Evolutionary conservation across 2,113 vertebrate genomes (phyloP), one percentile per base, ranked within the genome.

Genomic region (Rhagologus leucostigma): DNA sequence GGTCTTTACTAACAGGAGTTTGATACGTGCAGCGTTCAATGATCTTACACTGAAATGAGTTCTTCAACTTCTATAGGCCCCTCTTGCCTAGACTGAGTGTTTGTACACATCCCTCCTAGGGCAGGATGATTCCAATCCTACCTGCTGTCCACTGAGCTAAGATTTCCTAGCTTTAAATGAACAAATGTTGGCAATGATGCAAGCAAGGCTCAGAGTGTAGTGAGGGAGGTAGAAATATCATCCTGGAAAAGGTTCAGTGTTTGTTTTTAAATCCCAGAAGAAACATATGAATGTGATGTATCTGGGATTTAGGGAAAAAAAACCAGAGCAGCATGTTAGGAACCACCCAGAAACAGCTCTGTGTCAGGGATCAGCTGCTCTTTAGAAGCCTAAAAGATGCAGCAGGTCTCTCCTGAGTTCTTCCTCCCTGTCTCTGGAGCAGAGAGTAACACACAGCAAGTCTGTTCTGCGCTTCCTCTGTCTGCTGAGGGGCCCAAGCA

Each of bases 311-410:
- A 68, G 56, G 24, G 42, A 8, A 52, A 67, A 35, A 33, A 44
- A 44, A 3, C 30, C 37, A 90, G 60, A 95, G 81, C 85, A 85
- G 82, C 64, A 41, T 71, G 84, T 81, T 78, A 86, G 83, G 79
- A 96, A 78, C 41, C 50, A 85, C 68, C 89, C 50, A 90, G 82
- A 86, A 96, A 95, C 56, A 90, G 76, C 44, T 88, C 39, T 33
- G 30, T 89, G 92, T 91, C 75, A 93, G 83, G 82, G 87, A 95
- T 94, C 90, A 81, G 92, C 88, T 95, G 95, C 79, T 96, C 85
- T 94, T 93, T 84, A 93, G 78, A 90, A 96, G 75, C 20, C 60
- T 57, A 15, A 83, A 88, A 90, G 87, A 77, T 67, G 56, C 56
- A 90, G 83, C 88, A 90, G 60, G 39, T 94, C 71, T 90, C 93